Evolutionary conservation across 2,113 vertebrate genomes (phyloP), one percentile per base, ranked within the genome.

Genomic region (Cyprinodon variegatus): DNA sequence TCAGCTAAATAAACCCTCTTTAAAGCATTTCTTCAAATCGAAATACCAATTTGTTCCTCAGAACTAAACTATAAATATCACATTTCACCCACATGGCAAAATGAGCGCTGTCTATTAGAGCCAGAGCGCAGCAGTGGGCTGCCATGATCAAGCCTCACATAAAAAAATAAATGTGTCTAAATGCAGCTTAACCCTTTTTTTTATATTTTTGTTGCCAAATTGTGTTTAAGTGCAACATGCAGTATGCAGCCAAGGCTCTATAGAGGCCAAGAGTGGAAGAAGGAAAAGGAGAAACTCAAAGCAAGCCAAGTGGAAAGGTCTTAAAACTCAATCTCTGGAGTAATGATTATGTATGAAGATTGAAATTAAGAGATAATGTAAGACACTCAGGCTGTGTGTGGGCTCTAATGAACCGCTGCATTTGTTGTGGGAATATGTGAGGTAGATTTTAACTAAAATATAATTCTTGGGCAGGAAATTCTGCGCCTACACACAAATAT

Each of bases 331-430:
- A 48, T 76, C 71, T 81, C 76, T 69, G 13, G 65, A 45, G 83
- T 48, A 29, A 13, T 3, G 22, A 43, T 68, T 37, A 64, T 62
- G 61, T 38, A 68, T 12, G 65, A 84, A 86, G 86, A 90, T 90
- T 84, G 17, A 89, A 90, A 92, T 85, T 89, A 69, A 91, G 36
- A 84, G 74, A 84, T 71, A 79, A 70, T 72, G 77, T 74, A 36
- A 43, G 10, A 14, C 68, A 72, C 71, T 40, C 50, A 12, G 71
- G 67, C 82, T 65, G 79, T 78, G 78, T 74, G 85, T 70, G 85
- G 88, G 81, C 72, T 79, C 65, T 68, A 76, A 90, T 86, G 83
- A 90, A 88, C 86, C 72, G 72, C 43, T 72, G 77, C 67, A 81
- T 90, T 90, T 85, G 81, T 61, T 82, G 43, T 61, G 46, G 60